Evolutionary conservation across 1,140 invertebrate genomes (phyloP).

Genomic region (Trichoplusia ni): DNA sequence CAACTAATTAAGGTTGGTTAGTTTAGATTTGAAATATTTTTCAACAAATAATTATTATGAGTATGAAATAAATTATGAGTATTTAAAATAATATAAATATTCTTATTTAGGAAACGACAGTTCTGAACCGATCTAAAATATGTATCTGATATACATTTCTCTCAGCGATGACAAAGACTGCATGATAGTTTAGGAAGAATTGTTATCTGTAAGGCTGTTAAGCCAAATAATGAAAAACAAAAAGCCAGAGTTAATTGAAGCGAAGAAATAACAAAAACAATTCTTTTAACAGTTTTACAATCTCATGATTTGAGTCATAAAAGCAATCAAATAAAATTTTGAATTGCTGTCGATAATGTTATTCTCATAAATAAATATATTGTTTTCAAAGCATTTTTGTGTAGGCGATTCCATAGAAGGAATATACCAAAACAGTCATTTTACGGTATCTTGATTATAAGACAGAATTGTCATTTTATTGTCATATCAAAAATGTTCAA

Average conservation of each 20-base stretch:
- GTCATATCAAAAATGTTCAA: neutral
- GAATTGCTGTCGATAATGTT: neutral
- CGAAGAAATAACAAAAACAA: neutral
- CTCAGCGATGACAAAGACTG: too few relatives aligned
- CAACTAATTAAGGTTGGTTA: too few relatives aligned
- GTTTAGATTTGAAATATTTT: too few relatives aligned
- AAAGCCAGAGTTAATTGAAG: neutral
- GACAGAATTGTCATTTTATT: constrained; percentile 1
- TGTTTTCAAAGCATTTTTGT: neutral
- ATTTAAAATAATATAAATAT: too few relatives aligned
- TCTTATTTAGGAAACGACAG: too few relatives aligned
- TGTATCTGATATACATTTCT: too few relatives aligned
- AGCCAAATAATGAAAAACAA: too few relatives aligned
- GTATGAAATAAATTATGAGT: too few relatives aligned
- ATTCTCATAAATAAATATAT: neutral
- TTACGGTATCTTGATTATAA: constrained; percentile 4
- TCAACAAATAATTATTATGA: too few relatives aligned
- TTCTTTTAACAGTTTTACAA: neutral
- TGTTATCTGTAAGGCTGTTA: too few relatives aligned
- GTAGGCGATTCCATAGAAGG: constrained; percentile 14
- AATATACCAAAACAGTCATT: neutral
- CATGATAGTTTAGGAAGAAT: too few relatives aligned
- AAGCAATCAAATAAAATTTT: neutral
- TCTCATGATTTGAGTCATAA: neutral
- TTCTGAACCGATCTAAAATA: too few relatives aligned